Evolutionary conservation across 1,140 invertebrate species (phyloP).

Genomic region (Nilaparvata lugens): DNA sequence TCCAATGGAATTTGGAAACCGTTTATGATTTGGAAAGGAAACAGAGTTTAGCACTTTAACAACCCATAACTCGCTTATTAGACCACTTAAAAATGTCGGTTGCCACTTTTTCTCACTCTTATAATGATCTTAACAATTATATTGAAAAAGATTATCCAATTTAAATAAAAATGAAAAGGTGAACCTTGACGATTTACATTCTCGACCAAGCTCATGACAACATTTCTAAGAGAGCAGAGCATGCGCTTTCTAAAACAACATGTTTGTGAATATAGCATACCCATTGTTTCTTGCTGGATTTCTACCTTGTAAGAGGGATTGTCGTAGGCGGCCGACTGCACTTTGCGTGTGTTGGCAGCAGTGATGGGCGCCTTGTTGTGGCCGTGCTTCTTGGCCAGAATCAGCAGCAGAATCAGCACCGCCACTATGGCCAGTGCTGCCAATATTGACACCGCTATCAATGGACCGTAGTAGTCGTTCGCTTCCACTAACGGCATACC

Average conservation of each 20-base stretch:
- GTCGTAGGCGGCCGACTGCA: slow-evolving; percentile 67
- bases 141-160: no score
- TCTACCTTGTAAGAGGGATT: slow-evolving; percentile 92
- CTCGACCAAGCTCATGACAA: not conserved
- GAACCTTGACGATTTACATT: not conserved
- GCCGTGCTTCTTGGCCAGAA: slow-evolving; percentile 63
- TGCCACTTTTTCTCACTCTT: no score
- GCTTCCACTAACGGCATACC: slow-evolving; percentile 36
- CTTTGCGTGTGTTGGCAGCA: slow-evolving; percentile 36
- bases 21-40: no score
- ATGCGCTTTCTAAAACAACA: no score
- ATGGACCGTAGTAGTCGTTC: slow-evolving; percentile 73
- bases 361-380: slow-evolving; percentile 53
- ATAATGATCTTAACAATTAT: no score
- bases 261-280: slow-evolving; percentile 37
- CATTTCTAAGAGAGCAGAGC: not conserved
- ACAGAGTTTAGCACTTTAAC: no score
- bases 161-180: not conserved
- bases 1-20: no score
- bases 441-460: slow-evolving; percentile 78
- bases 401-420: slow-evolving; percentile 65
- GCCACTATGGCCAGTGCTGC: slow-evolving; percentile 73
- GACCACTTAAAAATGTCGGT: not conserved
- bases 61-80: no score
- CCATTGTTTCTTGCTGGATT: slow-evolving; percentile 83